Evolutionary conservation across 2,113 vertebrate genomes (phyloP).

Genomic region (Leucopsar rothschildi): DNA sequence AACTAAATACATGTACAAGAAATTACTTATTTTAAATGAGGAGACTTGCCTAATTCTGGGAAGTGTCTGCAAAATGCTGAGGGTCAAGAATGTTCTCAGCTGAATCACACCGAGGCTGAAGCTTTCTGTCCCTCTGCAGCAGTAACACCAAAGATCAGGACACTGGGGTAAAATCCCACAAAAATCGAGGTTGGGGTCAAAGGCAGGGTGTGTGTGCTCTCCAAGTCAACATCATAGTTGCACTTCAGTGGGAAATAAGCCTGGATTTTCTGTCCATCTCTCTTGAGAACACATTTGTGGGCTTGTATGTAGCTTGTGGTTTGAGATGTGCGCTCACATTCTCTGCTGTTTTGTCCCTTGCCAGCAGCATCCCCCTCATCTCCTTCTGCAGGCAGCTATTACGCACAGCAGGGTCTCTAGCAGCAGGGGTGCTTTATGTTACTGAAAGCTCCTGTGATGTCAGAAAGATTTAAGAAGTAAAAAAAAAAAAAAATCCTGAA

Average conservation of each 20-base stretch:
- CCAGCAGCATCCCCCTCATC: background rate
- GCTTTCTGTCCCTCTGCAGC: background rate
- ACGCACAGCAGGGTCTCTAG: background rate
- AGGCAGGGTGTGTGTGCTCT: background rate
- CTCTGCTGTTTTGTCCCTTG: background rate
- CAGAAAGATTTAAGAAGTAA: background rate
- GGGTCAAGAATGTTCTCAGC: background rate
- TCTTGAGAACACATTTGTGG: background rate
- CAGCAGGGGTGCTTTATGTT: constrained; percentile 4
- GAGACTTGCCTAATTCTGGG: background rate
- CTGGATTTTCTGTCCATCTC: background rate
- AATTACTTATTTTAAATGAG: background rate
- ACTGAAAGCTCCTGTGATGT: background rate
- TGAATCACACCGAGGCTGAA: background rate
- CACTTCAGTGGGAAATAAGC: background rate
- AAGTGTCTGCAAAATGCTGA: background rate
- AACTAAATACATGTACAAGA: background rate
- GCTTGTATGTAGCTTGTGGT: background rate
- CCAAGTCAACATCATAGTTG: fast-evolving
- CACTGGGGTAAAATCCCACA: background rate
- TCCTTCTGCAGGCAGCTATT: background rate
- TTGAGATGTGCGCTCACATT: fast-evolving
- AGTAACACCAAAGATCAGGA: background rate
- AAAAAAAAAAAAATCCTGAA: too few relatives aligned
- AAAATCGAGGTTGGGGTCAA: background rate